A percentile compares a stretch with the other conserved stretches of the same genome.
phyloP scores from a whole-genome alignment of 2,113 vertebrate genomes.

The Pollachius pollachius region DNA sequence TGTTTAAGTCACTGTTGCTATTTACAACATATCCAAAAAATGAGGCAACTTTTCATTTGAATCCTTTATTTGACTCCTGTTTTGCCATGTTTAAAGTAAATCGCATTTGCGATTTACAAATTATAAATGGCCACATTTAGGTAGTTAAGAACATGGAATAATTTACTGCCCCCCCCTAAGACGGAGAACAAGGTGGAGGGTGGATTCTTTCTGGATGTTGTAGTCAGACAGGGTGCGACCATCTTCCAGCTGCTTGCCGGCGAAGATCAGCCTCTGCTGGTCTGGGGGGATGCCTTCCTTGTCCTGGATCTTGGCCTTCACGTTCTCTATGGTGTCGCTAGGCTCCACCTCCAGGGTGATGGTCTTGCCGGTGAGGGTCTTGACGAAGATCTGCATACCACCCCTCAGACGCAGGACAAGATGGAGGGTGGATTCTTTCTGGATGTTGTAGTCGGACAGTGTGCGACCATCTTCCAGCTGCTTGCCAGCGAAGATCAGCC shows the following conservation, averaged over 20 bases:
- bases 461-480: slow-evolving; percentile 68
- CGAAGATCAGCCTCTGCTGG: slow-evolving; percentile 49
- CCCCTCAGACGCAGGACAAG: slow-evolving; percentile 78
- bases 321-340: slow-evolving; percentile 47
- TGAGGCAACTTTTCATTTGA: neutral
- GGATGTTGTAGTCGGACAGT: slow-evolving; percentile 78
- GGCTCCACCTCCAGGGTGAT: slow-evolving; percentile 50
- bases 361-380: slow-evolving; percentile 46
- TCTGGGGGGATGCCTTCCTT: slow-evolving; percentile 51
- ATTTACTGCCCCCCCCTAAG: slow-evolving; percentile 21
- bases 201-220: slow-evolving; percentile 49
- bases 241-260: slow-evolving; percentile 47
- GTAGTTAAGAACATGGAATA: neutral
- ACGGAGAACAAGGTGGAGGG: slow-evolving; percentile 40
- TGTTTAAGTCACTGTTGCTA: too few species aligned
- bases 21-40: neutral
- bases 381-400: slow-evolving; percentile 62
- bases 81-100: neutral
- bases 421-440: slow-evolving; percentile 80
- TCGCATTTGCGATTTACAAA: neutral
- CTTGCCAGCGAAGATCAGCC: slow-evolving; percentile 65
- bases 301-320: slow-evolving; percentile 47
- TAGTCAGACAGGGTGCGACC: slow-evolving; percentile 44
- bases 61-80: neutral
- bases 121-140: neutral